Conservation (phyloP, 2,888 invertebrate genomes). For the Eupithecia subumbrata region DNA sequence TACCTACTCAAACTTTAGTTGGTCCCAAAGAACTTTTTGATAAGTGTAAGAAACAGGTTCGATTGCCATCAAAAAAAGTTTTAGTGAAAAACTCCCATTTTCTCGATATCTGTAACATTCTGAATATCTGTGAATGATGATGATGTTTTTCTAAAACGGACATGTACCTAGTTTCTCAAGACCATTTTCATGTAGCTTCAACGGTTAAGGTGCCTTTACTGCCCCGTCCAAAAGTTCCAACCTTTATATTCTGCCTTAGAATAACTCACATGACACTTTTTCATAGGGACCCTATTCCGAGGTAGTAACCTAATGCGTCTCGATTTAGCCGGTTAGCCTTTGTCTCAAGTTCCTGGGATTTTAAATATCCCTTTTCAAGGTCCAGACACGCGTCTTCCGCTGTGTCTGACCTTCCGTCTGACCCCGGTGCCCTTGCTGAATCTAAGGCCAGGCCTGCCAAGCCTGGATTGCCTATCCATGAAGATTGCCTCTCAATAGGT, state of each 20-base stretch:
- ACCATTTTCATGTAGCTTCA: too few relatives aligned
- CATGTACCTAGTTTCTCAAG: too few relatives aligned
- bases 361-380: slow-evolving; percentile 11
- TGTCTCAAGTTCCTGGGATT: slow-evolving; percentile 14
- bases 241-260: neutral
- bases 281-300: neutral
- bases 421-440: slow-evolving; percentile 18
- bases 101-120: too few relatives aligned
- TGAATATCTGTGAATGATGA: too few relatives aligned
- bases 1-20: too few relatives aligned
- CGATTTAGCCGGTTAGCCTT: neutral
- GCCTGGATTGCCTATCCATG: neutral
- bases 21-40: too few relatives aligned
- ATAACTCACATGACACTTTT: neutral
- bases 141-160: too few relatives aligned
- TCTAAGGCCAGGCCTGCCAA: slow-evolving; percentile 3
- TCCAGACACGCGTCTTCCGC: slow-evolving; percentile 16
- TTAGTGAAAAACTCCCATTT: too few relatives aligned
- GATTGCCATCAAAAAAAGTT: too few relatives aligned
- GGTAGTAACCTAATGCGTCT: slow-evolving; percentile 2
- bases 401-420: slow-evolving; percentile 23
- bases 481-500: neutral
- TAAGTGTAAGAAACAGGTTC: too few relatives aligned
- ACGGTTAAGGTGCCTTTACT: too few relatives aligned
- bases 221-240: too few relatives aligned